Evolutionary conservation across 35 echinoderm and acorn worm genomes (phyloP).

Genomic region (Apostichopus japonicus): DNA sequence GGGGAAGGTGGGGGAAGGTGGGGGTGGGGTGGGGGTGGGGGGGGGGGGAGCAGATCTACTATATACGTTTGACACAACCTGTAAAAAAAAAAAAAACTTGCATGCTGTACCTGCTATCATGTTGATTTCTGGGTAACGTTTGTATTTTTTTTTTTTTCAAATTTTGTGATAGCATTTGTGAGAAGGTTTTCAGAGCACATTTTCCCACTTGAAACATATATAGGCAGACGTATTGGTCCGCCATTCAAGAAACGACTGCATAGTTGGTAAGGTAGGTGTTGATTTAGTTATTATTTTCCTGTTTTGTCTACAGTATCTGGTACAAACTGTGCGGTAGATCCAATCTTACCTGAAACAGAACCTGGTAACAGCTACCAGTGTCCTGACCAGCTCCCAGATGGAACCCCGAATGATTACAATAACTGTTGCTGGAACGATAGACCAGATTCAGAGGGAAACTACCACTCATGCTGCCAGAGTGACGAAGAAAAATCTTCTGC

Average conservation of each 20-base stretch:
- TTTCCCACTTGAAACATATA: neutral
- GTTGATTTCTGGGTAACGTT: too few species aligned
- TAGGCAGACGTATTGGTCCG: neutral
- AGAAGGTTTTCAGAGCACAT: too few species aligned
- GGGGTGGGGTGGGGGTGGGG: too few species aligned
- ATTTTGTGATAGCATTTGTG: too few species aligned
- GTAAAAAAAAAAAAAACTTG: too few species aligned
- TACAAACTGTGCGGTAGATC: slow-evolving; percentile 63
- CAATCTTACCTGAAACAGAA: slow-evolving; percentile 18
- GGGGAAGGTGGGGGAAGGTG: too few species aligned
- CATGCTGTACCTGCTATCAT: too few species aligned
- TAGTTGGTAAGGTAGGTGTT: too few species aligned
- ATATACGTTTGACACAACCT: too few species aligned
- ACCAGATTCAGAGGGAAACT: slow-evolving; percentile 73
- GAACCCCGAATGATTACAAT: slow-evolving; percentile 62
- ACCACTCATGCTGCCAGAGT: slow-evolving; percentile 66
- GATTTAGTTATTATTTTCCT: neutral
- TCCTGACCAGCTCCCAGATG: slow-evolving; percentile 61
- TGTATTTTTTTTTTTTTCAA: too few species aligned
- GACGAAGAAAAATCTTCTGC: slow-evolving; percentile 24
- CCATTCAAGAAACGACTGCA: too few species aligned
- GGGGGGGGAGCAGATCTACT: too few species aligned
- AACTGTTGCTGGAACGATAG: slow-evolving; percentile 65
- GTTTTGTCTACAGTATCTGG: slow-evolving; percentile 1
- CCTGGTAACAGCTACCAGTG: slow-evolving; percentile 77